phyloP scores from a whole-genome alignment of 2,113 vertebrate species.

The Nerophis lumbriciformis region DNA sequence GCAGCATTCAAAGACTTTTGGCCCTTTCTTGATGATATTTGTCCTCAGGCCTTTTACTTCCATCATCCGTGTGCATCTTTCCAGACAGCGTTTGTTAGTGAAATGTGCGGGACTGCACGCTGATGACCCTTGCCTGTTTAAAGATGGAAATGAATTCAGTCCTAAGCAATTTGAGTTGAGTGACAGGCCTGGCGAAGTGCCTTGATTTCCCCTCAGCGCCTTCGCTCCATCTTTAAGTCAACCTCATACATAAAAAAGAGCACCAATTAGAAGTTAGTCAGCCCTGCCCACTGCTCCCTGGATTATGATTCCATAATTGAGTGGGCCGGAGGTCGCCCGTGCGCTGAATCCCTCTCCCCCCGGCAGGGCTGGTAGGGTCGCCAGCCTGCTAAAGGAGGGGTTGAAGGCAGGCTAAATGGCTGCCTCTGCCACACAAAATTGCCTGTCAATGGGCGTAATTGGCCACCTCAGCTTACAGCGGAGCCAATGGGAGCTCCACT shows the following conservation, averaged over 20 bases:
- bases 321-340: slow-evolving; percentile 50
- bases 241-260: slow-evolving; percentile 53
- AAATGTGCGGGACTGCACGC: background rate
- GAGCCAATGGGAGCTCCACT: too few species aligned
- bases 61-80: background rate
- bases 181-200: slow-evolving; percentile 44
- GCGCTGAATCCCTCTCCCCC: slow-evolving; percentile 26
- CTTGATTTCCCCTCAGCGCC: slow-evolving; percentile 47
- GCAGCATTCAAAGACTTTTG: background rate
- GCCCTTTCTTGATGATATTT: background rate
- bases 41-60: background rate
- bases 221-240: slow-evolving; percentile 36
- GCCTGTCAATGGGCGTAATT: slow-evolving; percentile 65
- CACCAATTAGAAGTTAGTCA: slow-evolving; percentile 54
- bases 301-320: slow-evolving; percentile 62
- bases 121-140: slow-evolving; percentile 24
- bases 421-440: slow-evolving; percentile 55
- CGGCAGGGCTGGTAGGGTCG: slow-evolving; percentile 40
- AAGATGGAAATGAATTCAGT: slow-evolving; percentile 54
- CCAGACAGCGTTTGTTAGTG: background rate
- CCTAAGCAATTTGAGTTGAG: slow-evolving; percentile 47
- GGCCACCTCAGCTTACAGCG: slow-evolving; percentile 22
- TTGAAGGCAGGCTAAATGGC: slow-evolving; percentile 59
- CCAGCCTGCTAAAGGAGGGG: slow-evolving; percentile 40
- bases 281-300: slow-evolving; percentile 33